A percentile compares a stretch with the other conserved stretches of the same genome.
These are phyloP conservation scores for Congeria kusceri DNA, from an alignment of 2,888 invertebrate species.

Conservation along the genomic window DNA sequence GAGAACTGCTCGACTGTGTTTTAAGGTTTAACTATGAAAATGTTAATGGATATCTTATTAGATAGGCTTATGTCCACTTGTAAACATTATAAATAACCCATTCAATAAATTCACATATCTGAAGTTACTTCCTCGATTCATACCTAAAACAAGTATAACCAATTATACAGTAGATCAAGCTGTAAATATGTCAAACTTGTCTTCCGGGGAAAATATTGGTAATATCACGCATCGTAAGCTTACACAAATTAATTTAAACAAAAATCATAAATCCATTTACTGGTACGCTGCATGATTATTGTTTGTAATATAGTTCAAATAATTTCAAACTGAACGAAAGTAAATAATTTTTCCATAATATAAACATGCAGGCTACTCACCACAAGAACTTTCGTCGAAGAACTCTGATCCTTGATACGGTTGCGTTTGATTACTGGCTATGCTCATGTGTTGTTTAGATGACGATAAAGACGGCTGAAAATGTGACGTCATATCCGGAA, in stretches of 20 bases:
- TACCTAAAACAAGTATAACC: background rate
- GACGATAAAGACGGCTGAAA: constrained; percentile 20
- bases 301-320: too few species aligned
- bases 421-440: background rate
- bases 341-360: too few species aligned
- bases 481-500: constrained; percentile 33
- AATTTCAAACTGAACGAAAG: too few species aligned
- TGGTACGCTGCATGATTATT: too few species aligned
- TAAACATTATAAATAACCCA: background rate
- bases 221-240: too few species aligned
- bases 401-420: constrained; percentile 6
- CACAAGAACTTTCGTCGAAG: constrained; percentile 52
- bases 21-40: background rate
- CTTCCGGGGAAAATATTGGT: background rate
- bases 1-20: background rate
- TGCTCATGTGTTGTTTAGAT: constrained; percentile 6
- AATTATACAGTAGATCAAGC: background rate
- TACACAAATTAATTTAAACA: too few species aligned
- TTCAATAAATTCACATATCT: too few species aligned
- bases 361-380: too few species aligned
- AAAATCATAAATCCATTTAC: too few species aligned
- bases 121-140: too few species aligned
- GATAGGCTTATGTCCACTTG: background rate
- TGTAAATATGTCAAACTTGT: background rate
- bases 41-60: background rate